Evolutionary conservation across 1,140 invertebrate genomes (phyloP).

Genomic region (Drosophila sturtevanti): DNA sequence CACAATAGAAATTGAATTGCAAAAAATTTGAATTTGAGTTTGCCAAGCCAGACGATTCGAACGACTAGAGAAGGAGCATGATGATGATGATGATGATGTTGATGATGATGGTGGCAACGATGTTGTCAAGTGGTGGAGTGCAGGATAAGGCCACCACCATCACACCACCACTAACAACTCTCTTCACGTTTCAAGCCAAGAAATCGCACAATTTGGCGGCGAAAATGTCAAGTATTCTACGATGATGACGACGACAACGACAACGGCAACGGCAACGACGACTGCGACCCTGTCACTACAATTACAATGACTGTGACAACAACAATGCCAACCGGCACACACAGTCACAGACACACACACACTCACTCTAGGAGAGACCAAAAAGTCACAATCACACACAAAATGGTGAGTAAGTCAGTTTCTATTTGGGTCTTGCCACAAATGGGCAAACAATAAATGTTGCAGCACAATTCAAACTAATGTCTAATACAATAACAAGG

Average conservation of each 20-base stretch:
- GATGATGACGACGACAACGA: conserved; percentile 29
- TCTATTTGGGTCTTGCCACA: conserved; percentile 32
- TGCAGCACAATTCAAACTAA: conserved; percentile 29
- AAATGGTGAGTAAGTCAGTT: conserved; percentile 31
- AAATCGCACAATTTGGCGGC: conserved; percentile 78
- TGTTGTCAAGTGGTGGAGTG: conserved; percentile 4
- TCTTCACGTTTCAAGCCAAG: conserved; percentile 28
- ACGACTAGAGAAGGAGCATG: conserved; percentile 33
- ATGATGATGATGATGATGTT: conserved; percentile 1
- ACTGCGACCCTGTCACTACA: conserved; percentile 61
- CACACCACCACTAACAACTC: background rate
- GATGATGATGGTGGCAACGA: background rate
- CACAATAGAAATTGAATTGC: conserved; percentile 79
- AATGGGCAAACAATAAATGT: conserved; percentile 34
- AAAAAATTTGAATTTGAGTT: conserved; percentile 65
- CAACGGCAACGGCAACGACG: conserved; percentile 15
- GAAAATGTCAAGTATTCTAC: conserved; percentile 76
- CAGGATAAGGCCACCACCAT: conserved; percentile 12
- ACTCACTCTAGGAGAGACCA: background rate
- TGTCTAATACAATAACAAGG: background rate
- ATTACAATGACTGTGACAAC: conserved; percentile 52
- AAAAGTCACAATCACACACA: conserved; percentile 27
- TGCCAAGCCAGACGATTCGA: conserved; percentile 60
- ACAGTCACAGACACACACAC: conserved; percentile 17
- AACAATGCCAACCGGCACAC: conserved; percentile 54